Base-by-base conservation (phyloP, 2,888 invertebrate genomes). In the Aspidapion aeneum region DNA sequence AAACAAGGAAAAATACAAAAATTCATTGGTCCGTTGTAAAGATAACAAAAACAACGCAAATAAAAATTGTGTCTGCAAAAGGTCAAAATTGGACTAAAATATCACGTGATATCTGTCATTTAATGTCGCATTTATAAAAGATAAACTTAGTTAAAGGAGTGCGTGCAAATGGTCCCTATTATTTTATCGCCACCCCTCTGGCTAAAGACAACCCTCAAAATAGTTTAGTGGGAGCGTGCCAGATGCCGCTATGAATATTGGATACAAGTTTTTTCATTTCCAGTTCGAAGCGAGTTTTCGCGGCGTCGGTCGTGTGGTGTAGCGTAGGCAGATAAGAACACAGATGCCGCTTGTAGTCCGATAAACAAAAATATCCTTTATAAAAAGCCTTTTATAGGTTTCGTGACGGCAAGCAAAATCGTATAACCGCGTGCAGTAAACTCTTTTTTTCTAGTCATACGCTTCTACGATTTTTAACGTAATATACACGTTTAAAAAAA, bases 331-430 rank as follows among this genome's bases (percentile, higher is more conserved):
- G 17, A 9, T 12, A 58, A 19, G 50, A 18, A 50, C 18, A 16
- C n/a, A 67, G 67, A 65, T 65, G 67, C 58, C 67, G 16, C 65
- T 50, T 57, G 22, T 20, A n/a, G n/a, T 18, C 18, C 63, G 55
- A 56, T 63, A 61, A 61, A 56, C 55, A 58, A 52, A 52, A 35
- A 35, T 35, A 35, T 35, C 12, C 35, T 35, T 35, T 35, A 35
- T 35, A 35, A 35, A 35, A 35, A 35, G 35, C 35, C 35, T 35
- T 35, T 35, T 3, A 35, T 35, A 35, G 35, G 35, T 35, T 35
- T 35, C n/a, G 35, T 35, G 35, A 7, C 35, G 35, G 35, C 12
- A n/a, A n/a, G n/a, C n/a, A 12, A 35, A 35, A 35, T 35, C 12
- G 35, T 35, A 35, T 35, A 3, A 12, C 35, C 35, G 35, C 35